Conservation (phyloP, 35 echinoderm and acorn worm genomes). For the Chiridota heheva region DNA sequence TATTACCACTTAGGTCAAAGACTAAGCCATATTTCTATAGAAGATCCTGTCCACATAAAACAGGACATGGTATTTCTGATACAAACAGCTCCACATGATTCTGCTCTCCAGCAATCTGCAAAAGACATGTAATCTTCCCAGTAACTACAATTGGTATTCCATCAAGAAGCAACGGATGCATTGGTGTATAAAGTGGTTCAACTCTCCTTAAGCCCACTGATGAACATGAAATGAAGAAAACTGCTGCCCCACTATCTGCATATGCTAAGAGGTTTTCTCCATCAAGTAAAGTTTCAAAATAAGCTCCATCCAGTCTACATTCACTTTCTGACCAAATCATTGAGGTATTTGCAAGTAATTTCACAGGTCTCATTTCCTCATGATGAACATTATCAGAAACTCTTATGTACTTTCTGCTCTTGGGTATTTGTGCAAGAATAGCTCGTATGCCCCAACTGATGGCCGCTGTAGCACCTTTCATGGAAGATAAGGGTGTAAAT, state of each 20-base stretch:
- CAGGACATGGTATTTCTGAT: constrained; percentile 11
- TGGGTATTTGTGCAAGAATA: not conserved
- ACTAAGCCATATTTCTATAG: constrained; percentile 8
- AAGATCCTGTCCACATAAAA: constrained; percentile 15
- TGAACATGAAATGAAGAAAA: not conserved
- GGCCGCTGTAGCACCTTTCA: not conserved
- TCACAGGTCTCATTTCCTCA: not conserved
- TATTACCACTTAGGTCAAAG: constrained; percentile 10
- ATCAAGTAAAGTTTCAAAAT: not conserved
- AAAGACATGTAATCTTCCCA: not conserved
- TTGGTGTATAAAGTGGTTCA: not conserved
- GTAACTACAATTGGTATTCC: constrained; percentile 10
- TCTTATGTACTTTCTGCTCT: constrained; percentile 9
- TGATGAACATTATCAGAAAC: not conserved
- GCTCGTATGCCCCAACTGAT: constrained; percentile 17
- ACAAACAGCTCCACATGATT: constrained; percentile 16
- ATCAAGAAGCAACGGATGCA: constrained; percentile 1
- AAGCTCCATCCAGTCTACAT: not conserved
- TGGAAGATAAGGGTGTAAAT: not conserved
- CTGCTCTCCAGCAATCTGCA: constrained; percentile 12
- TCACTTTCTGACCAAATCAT: not conserved
- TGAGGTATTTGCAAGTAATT: not conserved
- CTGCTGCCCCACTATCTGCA: not conserved
- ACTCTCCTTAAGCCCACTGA: not conserved
- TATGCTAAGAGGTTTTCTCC: not conserved